Percentiles rank a stretch among this genome's conserved stretches.
These are phyloP conservation scores for Campodea augens DNA, from an alignment of 1,140 invertebrate genomes.

Conservation along the genomic window DNA sequence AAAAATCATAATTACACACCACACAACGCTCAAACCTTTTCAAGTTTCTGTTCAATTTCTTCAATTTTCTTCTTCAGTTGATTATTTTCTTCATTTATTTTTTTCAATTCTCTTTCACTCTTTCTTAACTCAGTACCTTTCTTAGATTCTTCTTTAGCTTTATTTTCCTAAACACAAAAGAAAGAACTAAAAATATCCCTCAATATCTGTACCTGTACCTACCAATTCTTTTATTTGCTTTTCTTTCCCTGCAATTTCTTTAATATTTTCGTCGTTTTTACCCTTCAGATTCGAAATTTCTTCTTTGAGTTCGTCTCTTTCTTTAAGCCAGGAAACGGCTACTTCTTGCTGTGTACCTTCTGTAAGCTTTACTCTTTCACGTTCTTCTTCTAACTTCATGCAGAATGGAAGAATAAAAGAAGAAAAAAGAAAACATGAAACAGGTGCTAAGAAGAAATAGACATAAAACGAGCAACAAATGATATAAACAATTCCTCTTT, in stretches of 20 bases:
- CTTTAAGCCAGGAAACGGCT: slow-evolving; percentile 16
- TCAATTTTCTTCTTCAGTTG: slow-evolving; percentile 25
- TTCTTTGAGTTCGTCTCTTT: slow-evolving; percentile 19
- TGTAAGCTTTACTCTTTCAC: slow-evolving; percentile 30
- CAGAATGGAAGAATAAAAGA: no score
- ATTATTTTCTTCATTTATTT: slow-evolving; percentile 19
- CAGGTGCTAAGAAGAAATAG: no score
- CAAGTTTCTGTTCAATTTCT: slow-evolving; percentile 35
- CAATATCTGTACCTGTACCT: slow-evolving; percentile 14
- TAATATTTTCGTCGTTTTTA: slow-evolving; percentile 34
- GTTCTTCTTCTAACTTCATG: slow-evolving; percentile 34
- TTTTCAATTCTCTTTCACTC: slow-evolving; percentile 11
- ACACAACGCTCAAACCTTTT: no score
- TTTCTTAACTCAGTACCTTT: slow-evolving; percentile 15
- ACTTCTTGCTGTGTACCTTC: slow-evolving; percentile 33
- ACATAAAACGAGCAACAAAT: no score
- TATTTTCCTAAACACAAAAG: slow-evolving; percentile 16
- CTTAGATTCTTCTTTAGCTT: slow-evolving; percentile 19
- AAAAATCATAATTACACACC: no score
- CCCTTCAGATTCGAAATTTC: slow-evolving; percentile 26
- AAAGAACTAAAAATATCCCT: neutral
- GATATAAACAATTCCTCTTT: no score
- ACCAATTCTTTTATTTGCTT: slow-evolving; percentile 37
- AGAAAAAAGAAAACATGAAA: no score
- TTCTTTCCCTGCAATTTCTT: slow-evolving; percentile 32